Percentiles rank a stretch among this genome's conserved stretches.
These are phyloP conservation scores for Branchellion lobata DNA, from an alignment of 2,888 invertebrate species.

Conservation along the genomic window DNA sequence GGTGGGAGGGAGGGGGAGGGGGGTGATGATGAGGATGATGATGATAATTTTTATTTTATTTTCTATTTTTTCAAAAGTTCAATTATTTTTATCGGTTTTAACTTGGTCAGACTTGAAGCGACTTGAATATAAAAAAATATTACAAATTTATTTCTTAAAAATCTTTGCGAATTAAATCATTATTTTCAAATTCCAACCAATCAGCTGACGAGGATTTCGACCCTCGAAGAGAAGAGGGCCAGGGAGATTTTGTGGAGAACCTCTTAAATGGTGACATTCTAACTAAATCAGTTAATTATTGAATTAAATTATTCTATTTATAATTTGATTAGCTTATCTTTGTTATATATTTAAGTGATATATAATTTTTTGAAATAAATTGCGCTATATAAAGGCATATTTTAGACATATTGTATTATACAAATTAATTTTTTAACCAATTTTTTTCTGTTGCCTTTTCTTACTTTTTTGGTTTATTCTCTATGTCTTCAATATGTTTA, in stretches of 20 bases:
- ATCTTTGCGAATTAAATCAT: not conserved
- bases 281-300: not conserved
- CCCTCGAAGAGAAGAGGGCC: not conserved
- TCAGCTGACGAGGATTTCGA: slow-evolving; percentile 7
- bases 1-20: too few relatives aligned
- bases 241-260: not conserved
- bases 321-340: not conserved
- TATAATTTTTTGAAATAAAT: not conserved
- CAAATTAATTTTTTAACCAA: not conserved
- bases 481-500: not conserved
- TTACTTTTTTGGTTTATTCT: not conserved
- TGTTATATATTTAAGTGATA: not conserved
- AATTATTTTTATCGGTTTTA: too few relatives aligned
- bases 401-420: too few relatives aligned
- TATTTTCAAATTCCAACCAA: too few relatives aligned
- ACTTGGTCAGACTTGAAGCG: too few relatives aligned
- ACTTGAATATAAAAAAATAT: too few relatives aligned
- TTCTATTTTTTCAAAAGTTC: too few relatives aligned
- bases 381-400: too few relatives aligned
- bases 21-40: too few relatives aligned
- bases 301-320: not conserved
- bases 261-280: too few relatives aligned
- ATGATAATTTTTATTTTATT: too few relatives aligned
- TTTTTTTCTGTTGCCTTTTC: not conserved
- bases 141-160: too few relatives aligned